phyloP scores from a whole-genome alignment of 1,140 invertebrate species.

The Heliconius himera region DNA sequence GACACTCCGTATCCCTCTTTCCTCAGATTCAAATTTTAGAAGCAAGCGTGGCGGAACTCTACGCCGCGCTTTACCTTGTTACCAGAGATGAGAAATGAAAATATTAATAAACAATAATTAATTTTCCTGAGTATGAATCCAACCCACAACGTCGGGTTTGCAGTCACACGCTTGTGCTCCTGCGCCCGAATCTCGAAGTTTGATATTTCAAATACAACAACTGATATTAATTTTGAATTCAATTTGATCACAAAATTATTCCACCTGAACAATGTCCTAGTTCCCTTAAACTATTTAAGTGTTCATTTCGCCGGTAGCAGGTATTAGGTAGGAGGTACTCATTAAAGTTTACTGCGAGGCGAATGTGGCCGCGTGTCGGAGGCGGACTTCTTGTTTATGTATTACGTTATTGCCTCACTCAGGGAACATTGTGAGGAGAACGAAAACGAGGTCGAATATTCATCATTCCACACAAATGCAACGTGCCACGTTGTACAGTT shows the following conservation, averaged over 20 bases:
- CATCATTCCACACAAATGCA: conserved; percentile 28
- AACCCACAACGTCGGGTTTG: background rate
- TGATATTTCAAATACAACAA: background rate
- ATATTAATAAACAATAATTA: too few relatives aligned
- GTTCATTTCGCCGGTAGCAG: conserved; percentile 33
- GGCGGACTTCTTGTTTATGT: conserved; percentile 34
- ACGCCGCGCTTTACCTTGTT: too few relatives aligned
- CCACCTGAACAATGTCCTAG: conserved; percentile 4
- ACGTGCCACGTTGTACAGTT: conserved; percentile 17
- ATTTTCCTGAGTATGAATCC: background rate
- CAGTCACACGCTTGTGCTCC: too few relatives aligned
- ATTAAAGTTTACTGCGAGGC: conserved; percentile 38
- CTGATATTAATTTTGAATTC: background rate
- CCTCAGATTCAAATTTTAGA: too few relatives aligned
- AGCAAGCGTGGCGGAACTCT: too few relatives aligned
- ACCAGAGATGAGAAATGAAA: too few relatives aligned
- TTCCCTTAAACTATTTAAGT: conserved; percentile 38
- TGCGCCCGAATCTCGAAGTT: too few relatives aligned
- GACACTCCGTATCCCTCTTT: too few relatives aligned
- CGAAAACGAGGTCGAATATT: conserved; percentile 30
- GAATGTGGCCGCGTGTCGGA: conserved; percentile 26
- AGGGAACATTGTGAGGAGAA: conserved; percentile 31
- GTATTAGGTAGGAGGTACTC: background rate
- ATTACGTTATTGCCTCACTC: conserved; percentile 38
- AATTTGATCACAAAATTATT: background rate